Conservation (phyloP, 1,140 invertebrate genomes). For the Lutraria rhynchaena region DNA sequence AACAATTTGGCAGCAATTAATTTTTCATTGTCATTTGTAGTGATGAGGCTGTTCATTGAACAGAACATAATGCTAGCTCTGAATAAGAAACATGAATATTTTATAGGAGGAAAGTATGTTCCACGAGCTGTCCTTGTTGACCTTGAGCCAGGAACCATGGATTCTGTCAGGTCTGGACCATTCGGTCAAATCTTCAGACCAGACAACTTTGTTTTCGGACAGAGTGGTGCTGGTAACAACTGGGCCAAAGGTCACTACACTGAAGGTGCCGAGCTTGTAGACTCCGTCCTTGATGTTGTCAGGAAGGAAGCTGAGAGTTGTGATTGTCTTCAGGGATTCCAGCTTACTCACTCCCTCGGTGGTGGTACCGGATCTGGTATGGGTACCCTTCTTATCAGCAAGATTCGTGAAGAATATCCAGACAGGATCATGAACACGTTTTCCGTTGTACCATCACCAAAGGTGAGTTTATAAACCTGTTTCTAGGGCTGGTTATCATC, state of each 20-base stretch:
- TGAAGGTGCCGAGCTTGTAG: constrained; percentile 94
- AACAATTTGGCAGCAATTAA: no score
- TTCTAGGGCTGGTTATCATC: neutral
- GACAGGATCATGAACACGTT: constrained; percentile 96
- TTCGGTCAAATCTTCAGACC: constrained; percentile 92
- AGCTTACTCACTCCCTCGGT: constrained; percentile 86
- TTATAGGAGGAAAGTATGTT: constrained; percentile 68
- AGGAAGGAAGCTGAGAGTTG: constrained; percentile 92
- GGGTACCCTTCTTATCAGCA: constrained; percentile 66
- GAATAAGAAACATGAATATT: no score
- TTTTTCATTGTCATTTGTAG: no score
- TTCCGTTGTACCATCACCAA: constrained; percentile 94
- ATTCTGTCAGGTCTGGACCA: constrained; percentile 91
- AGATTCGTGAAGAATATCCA: constrained; percentile 86
- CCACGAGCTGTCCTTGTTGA: constrained; percentile 92
- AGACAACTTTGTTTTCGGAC: constrained; percentile 84
- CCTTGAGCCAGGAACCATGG: constrained; percentile 97
- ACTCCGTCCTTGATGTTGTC: constrained; percentile 91
- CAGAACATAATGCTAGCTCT: no score
- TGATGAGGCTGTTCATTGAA: no score
- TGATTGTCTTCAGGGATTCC: constrained; percentile 87
- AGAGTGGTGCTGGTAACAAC: constrained; percentile 90
- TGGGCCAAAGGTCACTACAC: constrained; percentile 98
- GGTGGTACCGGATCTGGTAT: constrained; percentile 64
- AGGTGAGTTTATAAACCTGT: constrained; percentile 83